Base-by-base conservation (phyloP, 2,797 vertebrate genomes). In the Eulemur rubriventer region DNA sequence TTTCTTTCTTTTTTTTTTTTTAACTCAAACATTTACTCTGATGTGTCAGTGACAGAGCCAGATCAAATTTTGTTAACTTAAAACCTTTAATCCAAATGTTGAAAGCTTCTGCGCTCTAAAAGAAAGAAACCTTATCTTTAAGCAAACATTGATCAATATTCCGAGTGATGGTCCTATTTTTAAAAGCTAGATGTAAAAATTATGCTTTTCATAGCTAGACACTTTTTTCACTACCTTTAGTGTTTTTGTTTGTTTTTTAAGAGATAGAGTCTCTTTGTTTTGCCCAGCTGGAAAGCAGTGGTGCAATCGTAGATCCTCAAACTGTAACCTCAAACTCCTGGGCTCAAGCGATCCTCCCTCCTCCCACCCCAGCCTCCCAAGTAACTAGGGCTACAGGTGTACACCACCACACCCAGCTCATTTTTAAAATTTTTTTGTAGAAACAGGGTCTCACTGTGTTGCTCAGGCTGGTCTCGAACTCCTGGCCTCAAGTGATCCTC, bases 41-140 rank as follows among this genome's bases (percentile, higher is more conserved):
- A 55, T 76, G 20, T 70, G 2, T 88, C 83, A 88, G 48, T 91
- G 50, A 87, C 46, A 87, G 85, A 92, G 86, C 94, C 85, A 95
- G 85, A 48, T 95, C 86, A 96, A 94, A 94, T 86, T 89, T 81
- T 38, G 76, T 38, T 28, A 41, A 75, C 70, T 87, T 92, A 85
- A 96, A 96, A 83, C 69, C 52, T 41, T 41, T 69, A 48, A 13
- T 84, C 43, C 89, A 95, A 85, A 96, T 96, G 92, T 80, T 82
- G 69, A 95, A 73, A 97, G 85, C 57, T 50, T 94, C 59, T 94
- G 5, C 90, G 80, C 57, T 92, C 61, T 78, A 61, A 82, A 94
- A 81, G 89, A 82, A 97, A 87, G 96, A 97, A 96, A 93, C 48
- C 24, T 92, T 92, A 95, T 92, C 92, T 96, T 55, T 91, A 97